These are phyloP conservation scores for Vireo altiloquus DNA, from an alignment of 2,113 vertebrate species.

Conservation along the genomic window DNA sequence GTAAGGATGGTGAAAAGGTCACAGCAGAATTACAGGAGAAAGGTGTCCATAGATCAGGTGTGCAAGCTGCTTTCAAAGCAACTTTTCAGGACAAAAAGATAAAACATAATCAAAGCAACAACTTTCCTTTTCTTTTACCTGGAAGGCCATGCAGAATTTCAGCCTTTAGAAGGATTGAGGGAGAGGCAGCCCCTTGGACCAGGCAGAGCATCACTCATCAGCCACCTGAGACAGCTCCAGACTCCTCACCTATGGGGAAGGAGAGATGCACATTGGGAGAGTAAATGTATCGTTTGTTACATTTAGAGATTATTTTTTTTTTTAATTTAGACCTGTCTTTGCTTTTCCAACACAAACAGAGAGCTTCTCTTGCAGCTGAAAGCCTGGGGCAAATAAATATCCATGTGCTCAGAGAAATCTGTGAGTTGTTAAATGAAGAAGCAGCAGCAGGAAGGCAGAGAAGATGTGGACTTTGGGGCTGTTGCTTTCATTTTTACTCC, in stretches of 20 bases:
- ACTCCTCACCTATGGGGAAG: rapidly evolving
- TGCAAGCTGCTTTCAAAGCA: neutral
- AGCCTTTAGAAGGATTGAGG: neutral
- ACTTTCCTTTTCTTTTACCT: neutral
- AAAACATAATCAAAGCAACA: neutral
- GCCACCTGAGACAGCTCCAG: neutral
- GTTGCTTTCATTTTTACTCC: neutral
- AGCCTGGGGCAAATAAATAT: neutral
- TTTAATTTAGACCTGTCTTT: neutral
- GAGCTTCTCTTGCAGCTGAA: neutral
- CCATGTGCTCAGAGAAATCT: neutral
- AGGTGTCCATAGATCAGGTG: neutral
- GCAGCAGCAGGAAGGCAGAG: neutral
- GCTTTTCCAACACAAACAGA: neutral
- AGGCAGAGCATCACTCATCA: neutral
- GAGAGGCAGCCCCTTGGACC: neutral
- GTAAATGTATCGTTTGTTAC: rapidly evolving
- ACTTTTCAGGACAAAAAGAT: neutral
- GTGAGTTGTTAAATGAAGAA: neutral
- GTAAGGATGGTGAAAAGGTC: constrained; percentile 18
- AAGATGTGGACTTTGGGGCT: neutral
- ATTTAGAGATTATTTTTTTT: neutral
- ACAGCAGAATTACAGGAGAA: neutral
- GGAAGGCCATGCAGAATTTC: neutral
- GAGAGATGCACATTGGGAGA: neutral